Conservation (phyloP, 2,797 vertebrate genomes). For the Acipenser oxyrinchus region DNA sequence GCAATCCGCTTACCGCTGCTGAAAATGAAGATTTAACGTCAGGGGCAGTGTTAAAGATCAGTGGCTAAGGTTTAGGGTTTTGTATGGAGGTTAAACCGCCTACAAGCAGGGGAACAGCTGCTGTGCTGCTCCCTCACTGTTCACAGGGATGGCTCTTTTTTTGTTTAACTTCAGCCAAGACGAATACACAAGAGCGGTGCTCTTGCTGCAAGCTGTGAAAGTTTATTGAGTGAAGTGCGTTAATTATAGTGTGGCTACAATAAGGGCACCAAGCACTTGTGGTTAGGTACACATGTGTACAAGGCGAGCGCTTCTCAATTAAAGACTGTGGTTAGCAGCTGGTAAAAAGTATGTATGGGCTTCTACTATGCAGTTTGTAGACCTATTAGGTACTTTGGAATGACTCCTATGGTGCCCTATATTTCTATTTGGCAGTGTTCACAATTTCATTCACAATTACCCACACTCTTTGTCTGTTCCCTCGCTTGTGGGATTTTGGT, state of each 20-base stretch:
- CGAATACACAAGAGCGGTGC: not conserved
- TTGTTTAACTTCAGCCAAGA: not conserved
- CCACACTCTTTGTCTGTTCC: no score
- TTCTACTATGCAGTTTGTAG: no score
- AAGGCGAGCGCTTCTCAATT: not conserved
- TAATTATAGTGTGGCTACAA: conserved; percentile 17
- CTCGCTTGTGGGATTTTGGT: no score
- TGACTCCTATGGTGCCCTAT: no score
- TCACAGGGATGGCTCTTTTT: not conserved
- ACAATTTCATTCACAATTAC: no score
- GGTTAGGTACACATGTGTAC: conserved; percentile 10
- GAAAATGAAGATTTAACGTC: conserved; percentile 35
- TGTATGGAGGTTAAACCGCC: conserved; percentile 33
- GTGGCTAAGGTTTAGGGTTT: conserved; percentile 34
- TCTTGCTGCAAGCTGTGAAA: conserved; percentile 2
- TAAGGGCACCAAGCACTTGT: not conserved
- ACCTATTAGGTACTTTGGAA: no score
- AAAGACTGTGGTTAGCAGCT: conserved; percentile 9
- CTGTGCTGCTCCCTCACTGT: not conserved
- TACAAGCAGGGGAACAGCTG: conserved; percentile 2
- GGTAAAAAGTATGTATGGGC: not conserved
- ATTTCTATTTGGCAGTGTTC: no score
- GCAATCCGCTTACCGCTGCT: conserved; percentile 26
- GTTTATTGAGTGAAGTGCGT: conserved; percentile 3
- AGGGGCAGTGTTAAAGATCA: conserved; percentile 43